Conservation (phyloP, 1,140 invertebrate species). For the Idris sp. region DNA sequence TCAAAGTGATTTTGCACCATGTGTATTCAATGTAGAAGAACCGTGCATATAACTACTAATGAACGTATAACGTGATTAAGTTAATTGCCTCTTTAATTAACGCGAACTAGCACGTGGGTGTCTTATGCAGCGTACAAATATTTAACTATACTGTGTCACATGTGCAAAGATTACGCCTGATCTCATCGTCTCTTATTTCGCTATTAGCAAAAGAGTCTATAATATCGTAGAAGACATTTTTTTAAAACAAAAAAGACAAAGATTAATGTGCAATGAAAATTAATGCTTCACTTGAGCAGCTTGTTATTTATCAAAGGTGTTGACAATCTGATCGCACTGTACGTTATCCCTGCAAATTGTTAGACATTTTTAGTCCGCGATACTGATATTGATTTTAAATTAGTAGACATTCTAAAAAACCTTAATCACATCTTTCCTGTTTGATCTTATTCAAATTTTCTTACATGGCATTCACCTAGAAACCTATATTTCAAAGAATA, state of each 20-base stretch:
- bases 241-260: constrained; percentile 12
- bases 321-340: constrained; percentile 14
- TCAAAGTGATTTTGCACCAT: constrained; percentile 49
- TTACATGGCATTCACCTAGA: constrained; percentile 30
- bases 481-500: constrained; percentile 18
- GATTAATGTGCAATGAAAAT: constrained; percentile 16
- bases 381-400: constrained; percentile 28
- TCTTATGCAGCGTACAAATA: constrained; percentile 67
- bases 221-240: constrained; percentile 6
- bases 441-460: constrained; percentile 27
- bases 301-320: constrained; percentile 1
- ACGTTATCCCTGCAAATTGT: too few relatives aligned
- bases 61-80: constrained; percentile 67
- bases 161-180: constrained; percentile 56
- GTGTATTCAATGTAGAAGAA: constrained; percentile 30
- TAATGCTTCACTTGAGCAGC: constrained; percentile 5
- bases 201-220: constrained; percentile 25
- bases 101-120: constrained; percentile 58
- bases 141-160: constrained; percentile 69
- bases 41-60: constrained; percentile 38
- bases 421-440: constrained; percentile 8
- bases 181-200: constrained; percentile 48
- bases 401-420: constrained; percentile 1
- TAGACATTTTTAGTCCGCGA: too few relatives aligned
- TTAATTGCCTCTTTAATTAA: constrained; percentile 72